Base-by-base conservation (phyloP, 2,113 vertebrate species). In the Eleginops maclovinus region DNA sequence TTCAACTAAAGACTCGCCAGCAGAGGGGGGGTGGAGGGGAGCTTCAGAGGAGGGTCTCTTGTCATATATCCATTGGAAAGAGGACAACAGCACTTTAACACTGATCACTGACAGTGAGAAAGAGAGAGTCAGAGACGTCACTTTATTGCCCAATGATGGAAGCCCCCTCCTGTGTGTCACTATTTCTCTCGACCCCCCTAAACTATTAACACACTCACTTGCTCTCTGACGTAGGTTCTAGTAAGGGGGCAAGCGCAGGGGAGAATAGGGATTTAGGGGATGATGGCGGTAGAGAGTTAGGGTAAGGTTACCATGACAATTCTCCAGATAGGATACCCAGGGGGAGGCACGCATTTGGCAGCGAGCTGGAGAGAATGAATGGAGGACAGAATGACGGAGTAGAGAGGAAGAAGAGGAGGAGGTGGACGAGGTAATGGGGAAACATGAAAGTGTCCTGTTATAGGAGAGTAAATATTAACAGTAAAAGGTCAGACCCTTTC, bases 161-260 rank as follows among this genome's bases (percentile, higher is more conserved):
- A 71, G 61, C 85, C 92, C 84, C 89, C 82, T 83, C 49, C 71
- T 69, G 85, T 92, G 90, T 92, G 91, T 93, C 92, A 88, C 83
- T 87, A 83, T 93, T 91, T 91, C 86, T 68, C 59, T 64, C 72
- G 5, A 31, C 68, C 69, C 82, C 72, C 51, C 44, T 19, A 41
- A 82, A 87, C 79, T 82, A 79, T 89, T 88, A 91, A 93, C 88
- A 91, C 81, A 89, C 82, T 93, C 91, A 94, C 85, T 93, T 62
- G 56, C 85, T 91, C 93, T 92, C 91, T 95, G 95, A 95, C 94
- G 92, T 92, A 90, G 54, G 70, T 89, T 87, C 65, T 79, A 74
- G 72, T 66, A 49, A 82, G 76, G 81, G 77, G 76, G 66, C 19
- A 65, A 59, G 56, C 6, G n/a, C 21, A 62, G 44, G 80, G 75